Base-by-base conservation (phyloP, 2,113 vertebrate genomes). In the Sprattus sprattus region DNA sequence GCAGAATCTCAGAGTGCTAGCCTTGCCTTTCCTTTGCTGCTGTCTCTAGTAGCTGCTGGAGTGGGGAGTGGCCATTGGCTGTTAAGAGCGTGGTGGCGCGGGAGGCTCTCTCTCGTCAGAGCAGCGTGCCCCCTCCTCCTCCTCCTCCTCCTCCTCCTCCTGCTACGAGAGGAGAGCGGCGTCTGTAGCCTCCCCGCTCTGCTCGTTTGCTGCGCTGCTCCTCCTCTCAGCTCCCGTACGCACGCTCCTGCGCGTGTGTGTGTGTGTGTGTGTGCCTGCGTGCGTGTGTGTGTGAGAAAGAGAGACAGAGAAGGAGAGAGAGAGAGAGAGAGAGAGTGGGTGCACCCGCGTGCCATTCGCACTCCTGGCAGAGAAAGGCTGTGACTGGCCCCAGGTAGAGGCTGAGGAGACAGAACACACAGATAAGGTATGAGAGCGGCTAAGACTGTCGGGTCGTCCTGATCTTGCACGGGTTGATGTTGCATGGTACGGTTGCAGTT, bases 41-140 rank as follows among this genome's bases (percentile, higher is more conserved):
- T 16, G 71, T 15, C 32, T 3, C 16, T 3, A 32, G 71, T 32
- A 78, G 71, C 28, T 78, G 71, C 71, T 13, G 10, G n/a, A 71
- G 64, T 28, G 64, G 71, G 71, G 71, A 78, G 71, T 78, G 71
- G 71, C 71, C 71, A 78, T 28, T 28, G 71, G 71, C 71, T 78
- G 71, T 78, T 13, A 11, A 78, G 71, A 32, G 11, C 11, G 71
- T 3, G 28, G 71, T 3, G 28, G 28, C 71, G 39, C 11, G 9
- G 32, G 28, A 39, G 71, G 32, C 71, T 78, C 71, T 78, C 28
- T 78, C 71, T 78, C 28, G 71, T 78, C 71, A 78, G 28, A 78
- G 71, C 71, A 78, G 71, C 71, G 32, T 32, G 28, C 71, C n/a
- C n/a, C n/a, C n/a, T n/a, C n/a, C n/a, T n/a, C n/a, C 64, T 1